Conservation (phyloP, 2,113 vertebrate genomes). For the Semicossyphus pulcher region DNA sequence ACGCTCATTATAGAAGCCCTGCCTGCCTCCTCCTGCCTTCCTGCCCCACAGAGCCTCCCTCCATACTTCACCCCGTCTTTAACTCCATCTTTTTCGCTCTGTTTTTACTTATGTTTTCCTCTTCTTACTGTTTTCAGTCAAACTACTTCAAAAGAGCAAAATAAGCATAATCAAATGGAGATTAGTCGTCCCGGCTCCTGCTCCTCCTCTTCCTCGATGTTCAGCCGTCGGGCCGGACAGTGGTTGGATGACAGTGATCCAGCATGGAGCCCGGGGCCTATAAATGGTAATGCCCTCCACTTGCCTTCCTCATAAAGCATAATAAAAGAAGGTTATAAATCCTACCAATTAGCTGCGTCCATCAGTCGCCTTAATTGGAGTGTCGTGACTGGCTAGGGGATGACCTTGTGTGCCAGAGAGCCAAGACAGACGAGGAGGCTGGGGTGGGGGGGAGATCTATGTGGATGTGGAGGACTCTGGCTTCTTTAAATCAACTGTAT, state of each 20-base stretch:
- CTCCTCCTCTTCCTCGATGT: slow-evolving; percentile 5
- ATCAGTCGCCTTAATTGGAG: slow-evolving; percentile 88
- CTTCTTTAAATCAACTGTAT: slow-evolving; percentile 71
- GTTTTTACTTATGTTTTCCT: not conserved
- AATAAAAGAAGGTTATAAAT: slow-evolving; percentile 87
- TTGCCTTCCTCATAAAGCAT: slow-evolving; percentile 86
- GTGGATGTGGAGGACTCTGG: slow-evolving; percentile 58
- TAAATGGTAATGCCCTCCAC: slow-evolving; percentile 86
- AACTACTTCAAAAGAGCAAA: slow-evolving; percentile 18
- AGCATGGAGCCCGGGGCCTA: slow-evolving; percentile 78
- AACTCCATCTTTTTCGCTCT: slow-evolving; percentile 18
- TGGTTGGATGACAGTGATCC: slow-evolving; percentile 68
- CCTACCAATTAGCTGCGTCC: slow-evolving; percentile 86
- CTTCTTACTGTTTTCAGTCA: not conserved
- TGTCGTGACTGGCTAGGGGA: slow-evolving; percentile 82
- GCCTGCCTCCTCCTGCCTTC: slow-evolving; percentile 54
- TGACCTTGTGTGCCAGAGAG: slow-evolving; percentile 83
- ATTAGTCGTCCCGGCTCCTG: slow-evolving; percentile 1
- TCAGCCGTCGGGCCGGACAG: slow-evolving; percentile 60
- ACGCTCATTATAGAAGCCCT: slow-evolving; percentile 77
- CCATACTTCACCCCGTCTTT: slow-evolving; percentile 22
- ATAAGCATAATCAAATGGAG: slow-evolving; percentile 27
- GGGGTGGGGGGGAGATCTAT: slow-evolving; percentile 64
- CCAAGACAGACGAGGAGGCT: slow-evolving; percentile 73
- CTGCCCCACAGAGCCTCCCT: slow-evolving; percentile 43